Evolutionary conservation across 2,888 invertebrate species (phyloP), one percentile per base, ranked within the genome.

Genomic region (Thecocarcelia acutangulata): DNA sequence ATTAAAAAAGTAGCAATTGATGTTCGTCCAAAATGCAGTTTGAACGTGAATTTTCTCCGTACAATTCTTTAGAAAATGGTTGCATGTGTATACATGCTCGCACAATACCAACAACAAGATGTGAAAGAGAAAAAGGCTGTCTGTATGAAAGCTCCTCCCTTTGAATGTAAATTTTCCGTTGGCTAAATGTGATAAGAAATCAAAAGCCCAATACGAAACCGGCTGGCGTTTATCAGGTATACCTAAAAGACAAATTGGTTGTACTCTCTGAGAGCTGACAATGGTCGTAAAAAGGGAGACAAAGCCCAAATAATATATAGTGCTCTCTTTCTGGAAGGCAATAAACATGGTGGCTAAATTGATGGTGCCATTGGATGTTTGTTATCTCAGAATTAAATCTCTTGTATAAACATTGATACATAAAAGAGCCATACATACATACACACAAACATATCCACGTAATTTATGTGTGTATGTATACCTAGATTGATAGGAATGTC

Each of bases 121-220:
- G 5, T 28, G 3, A 15, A 40, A 56, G 15, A 56, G 19, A 37
- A 13, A 13, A 19, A 63, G 78, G 59, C 66, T 78, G 50, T 40
- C 13, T 21, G n/a, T 0, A 4, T 4, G 1, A 3, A 17, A 2
- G 24, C 78, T 66, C 72, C 78, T n/a, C 78, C 78, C 58, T 8
- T 44, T 24, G 3, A 19, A 54, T 37, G 13, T 15, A 37, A 19
- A 17, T 24, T 50, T 64, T n/a, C n/a, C n/a, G 61, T 76, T 76
- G 75, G 74, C 48, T 48, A 3, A 24, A 74, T 13, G 6, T 13
- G n/a, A 40, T n/a, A 33, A 28, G 50, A 46, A 59, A 50, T 19
- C n/a, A 0, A n/a, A 33, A 68, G 80, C 79, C 87, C 88, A 88
- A 88, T 88, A 86, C 89, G 88, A 88, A 75, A 86, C 87, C 88